A percentile compares a stretch with the other conserved stretches of the same genome.
phyloP scores from a whole-genome alignment of 2,888 invertebrate genomes.

The Tryphoninae sp. region DNA sequence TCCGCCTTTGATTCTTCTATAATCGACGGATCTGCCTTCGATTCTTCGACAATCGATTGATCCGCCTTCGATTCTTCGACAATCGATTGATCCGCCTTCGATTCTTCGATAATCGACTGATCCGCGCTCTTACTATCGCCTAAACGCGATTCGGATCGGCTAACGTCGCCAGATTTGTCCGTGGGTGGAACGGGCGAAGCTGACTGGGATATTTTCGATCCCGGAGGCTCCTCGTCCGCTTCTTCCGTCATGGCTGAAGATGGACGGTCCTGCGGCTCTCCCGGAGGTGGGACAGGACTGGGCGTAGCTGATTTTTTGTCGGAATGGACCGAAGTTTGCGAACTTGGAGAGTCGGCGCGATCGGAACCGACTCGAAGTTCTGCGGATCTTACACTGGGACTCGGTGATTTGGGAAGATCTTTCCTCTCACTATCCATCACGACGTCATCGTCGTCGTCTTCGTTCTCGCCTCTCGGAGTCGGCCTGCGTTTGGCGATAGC shows the following conservation, averaged over 20 bases:
- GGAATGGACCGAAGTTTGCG: conserved; percentile 24
- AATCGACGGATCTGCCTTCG: conserved; percentile 7
- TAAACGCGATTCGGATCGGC: conserved; percentile 54
- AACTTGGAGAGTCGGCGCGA: conserved; percentile 32
- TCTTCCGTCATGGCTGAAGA: conserved; percentile 30
- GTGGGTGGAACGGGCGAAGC: conserved; percentile 32
- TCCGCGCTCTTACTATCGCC: conserved; percentile 25
- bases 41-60: conserved; percentile 1
- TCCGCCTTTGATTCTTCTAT: background rate
- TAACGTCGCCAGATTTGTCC: conserved; percentile 32
- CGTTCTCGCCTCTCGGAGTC: conserved; percentile 57
- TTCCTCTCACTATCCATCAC: conserved; percentile 69
- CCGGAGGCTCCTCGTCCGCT: conserved; percentile 31
- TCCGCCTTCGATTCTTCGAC: conserved; percentile 9
- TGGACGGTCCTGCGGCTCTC: conserved; percentile 19
- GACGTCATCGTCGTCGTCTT: conserved; percentile 74
- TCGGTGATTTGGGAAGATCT: conserved; percentile 37
- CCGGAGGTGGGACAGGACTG: conserved; percentile 40
- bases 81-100: conserved; percentile 11
- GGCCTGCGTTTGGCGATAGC: conserved; percentile 45
- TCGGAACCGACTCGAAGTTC: conserved; percentile 6
- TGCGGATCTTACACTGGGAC: conserved; percentile 10
- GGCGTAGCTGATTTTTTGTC: conserved; percentile 44
- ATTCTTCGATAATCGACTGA: conserved; percentile 7
- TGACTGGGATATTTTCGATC: conserved; percentile 12